Base-by-base conservation (phyloP, 2,888 invertebrate species). In the Lysandra coridon region DNA sequence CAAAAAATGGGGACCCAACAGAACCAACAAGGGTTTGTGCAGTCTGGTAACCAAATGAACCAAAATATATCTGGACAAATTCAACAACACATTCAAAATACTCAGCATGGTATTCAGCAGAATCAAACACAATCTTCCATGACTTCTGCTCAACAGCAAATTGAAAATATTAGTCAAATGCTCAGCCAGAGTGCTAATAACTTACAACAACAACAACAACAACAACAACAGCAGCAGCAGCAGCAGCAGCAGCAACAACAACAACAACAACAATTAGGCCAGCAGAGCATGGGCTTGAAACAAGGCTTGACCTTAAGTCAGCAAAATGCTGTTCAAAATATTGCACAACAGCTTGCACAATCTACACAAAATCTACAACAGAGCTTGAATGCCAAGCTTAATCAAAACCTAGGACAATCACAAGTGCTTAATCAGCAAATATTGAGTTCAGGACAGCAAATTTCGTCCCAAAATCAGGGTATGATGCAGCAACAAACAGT, bases 151-250 rank as follows among this genome's bases (percentile, higher is more conserved):
- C 94, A 94, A 83, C 96, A 96, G 83, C 95, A 96, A 83, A 96
- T 96, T 86, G 96, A 96, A 83, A 93, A 95, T 75, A 96, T 95
- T 33, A 95, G 95, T 73, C 96, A 96, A 83, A 94, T 94, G 94
- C 84, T 94, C 57, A 94, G 94, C 83, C 94, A 94, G 80, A 94
- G 93, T 85, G 93, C 94, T 17, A 94, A 93, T 82, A 94, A 93
- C 80, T 84, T 95, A 74, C 93, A 94, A 82, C 95, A 92, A 80
- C 89, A 64, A 1, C 64, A 64, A 4, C 64, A 69, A 17, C 69
- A 69, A 0, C 69, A 69, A 14, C 69, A 69, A 17, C 69, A 69
- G 1, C 69, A 69, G 0, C 69, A 69, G 4, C 69, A 69, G 1
- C 69, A 69, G 1, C 69, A 69, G 2, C 69, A 69, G 4, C 69